Base-by-base conservation (phyloP, 2,113 vertebrate species). In the Salvator merianae region DNA sequence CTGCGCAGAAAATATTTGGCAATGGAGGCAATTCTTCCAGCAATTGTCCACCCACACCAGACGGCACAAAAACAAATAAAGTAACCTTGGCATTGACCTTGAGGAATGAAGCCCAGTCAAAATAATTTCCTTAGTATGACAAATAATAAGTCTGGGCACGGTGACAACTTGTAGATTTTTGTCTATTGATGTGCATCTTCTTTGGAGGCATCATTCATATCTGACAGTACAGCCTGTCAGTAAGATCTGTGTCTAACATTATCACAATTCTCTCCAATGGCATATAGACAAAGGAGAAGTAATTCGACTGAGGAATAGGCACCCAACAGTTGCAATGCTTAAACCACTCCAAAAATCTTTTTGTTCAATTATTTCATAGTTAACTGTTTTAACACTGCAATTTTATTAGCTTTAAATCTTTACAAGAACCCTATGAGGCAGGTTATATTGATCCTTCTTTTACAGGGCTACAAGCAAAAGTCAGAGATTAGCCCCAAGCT, bases 21-120 rank as follows among this genome's bases (percentile, higher is more conserved):
- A 92, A 88, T 86, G 66, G 34, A 77, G 79, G 16, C 63, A 85
- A 34, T 82, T 93, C 90, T 93, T 92, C 89, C 77, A 92, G 90
- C 87, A 86, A 89, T 88, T 92, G 88, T 93, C 92, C 89, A 92
- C 91, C 91, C 92, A 90, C 89, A 82, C 71, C 75, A 85, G 72
- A 88, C 81, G 86, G 91, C 89, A 65, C 40, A 85, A 85, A 75
- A 85, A n/a, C 78, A 80, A 94, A 91, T 95, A 93, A 92, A 93
- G 93, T 90, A 93, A 94, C 90, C 92, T 95, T 94, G 94, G 89
- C 88, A 26, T 89, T 95, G 92, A 94, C 92, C 93, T 95, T 95
- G 88, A 94, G 93, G 88, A 94, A 90, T 0, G 59, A 90, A 91
- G 88, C 84, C 92, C 92, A 91, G 91, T 94, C 94, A 95, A 88